These are phyloP conservation scores for Syrrhaptes paradoxus DNA, from an alignment of 2,113 vertebrate genomes.

Conservation along the genomic window DNA sequence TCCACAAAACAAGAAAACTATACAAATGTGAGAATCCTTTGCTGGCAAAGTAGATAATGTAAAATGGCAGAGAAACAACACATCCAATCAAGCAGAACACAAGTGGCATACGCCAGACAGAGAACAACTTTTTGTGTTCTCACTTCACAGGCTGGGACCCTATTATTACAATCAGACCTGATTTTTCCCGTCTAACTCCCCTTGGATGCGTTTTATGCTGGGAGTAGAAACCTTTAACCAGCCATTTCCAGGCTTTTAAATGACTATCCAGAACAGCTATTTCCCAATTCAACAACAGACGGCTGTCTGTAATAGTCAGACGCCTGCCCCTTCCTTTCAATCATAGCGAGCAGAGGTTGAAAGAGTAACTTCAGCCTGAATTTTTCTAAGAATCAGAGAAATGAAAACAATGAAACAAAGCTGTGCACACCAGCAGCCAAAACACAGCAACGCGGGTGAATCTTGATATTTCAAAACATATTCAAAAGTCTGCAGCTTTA, in stretches of 20 bases:
- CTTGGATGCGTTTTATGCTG: background rate
- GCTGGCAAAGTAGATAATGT: conserved; percentile 15
- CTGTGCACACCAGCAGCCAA: background rate
- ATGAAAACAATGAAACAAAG: background rate
- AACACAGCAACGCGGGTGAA: background rate
- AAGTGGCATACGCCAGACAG: background rate
- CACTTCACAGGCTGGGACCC: conserved; percentile 36
- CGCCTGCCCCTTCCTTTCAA: background rate
- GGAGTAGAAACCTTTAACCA: conserved; percentile 31
- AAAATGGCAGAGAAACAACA: conserved; percentile 44
- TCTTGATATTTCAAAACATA: background rate
- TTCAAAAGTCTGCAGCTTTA: background rate
- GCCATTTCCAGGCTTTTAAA: conserved; percentile 30
- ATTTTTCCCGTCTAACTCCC: conserved; percentile 26
- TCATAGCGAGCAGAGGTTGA: background rate
- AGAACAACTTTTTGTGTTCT: conserved; percentile 39
- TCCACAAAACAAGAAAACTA: conserved; percentile 23
- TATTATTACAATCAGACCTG: conserved; percentile 60
- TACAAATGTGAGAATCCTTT: conserved; percentile 20
- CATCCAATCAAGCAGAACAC: conserved; percentile 50
- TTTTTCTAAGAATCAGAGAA: background rate
- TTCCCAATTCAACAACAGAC: conserved; percentile 22
- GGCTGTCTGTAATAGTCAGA: background rate
- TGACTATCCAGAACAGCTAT: background rate
- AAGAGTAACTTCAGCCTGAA: background rate